These are phyloP conservation scores for Aotus griseimembra DNA, from an alignment of 2,797 vertebrate species.

Conservation along the genomic window DNA sequence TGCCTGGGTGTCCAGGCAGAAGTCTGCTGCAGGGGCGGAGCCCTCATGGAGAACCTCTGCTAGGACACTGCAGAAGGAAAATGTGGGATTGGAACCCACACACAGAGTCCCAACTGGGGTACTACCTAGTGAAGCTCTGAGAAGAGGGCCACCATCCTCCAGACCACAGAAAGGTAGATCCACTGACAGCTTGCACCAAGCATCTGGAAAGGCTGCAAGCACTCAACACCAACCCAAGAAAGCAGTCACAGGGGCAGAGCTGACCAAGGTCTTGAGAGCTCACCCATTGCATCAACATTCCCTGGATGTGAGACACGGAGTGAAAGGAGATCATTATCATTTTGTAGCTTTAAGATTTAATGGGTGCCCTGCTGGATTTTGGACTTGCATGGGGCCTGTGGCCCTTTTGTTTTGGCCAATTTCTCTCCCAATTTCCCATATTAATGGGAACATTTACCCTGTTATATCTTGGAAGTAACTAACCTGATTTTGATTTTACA, in stretches of 20 bases:
- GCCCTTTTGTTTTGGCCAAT: background rate
- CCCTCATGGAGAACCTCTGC: background rate
- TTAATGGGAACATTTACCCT: background rate
- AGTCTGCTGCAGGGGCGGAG: too few relatives aligned
- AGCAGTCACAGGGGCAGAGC: background rate
- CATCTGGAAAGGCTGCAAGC: background rate
- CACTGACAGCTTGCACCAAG: background rate
- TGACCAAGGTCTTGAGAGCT: background rate
- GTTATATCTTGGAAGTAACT: background rate
- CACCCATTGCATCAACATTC: background rate
- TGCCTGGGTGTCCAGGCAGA: too few relatives aligned
- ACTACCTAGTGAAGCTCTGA: background rate
- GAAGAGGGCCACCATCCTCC: background rate
- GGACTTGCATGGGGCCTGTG: background rate
- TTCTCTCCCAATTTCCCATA: too few relatives aligned
- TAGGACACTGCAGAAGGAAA: background rate
- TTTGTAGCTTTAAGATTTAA: background rate
- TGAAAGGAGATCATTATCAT: background rate
- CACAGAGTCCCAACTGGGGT: background rate
- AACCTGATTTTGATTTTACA: background rate
- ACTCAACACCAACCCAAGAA: background rate
- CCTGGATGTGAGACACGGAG: background rate
- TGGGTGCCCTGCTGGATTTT: background rate
- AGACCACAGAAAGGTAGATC: background rate
- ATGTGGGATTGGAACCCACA: background rate